A percentile compares a stretch with the other conserved stretches of the same genome.
Conservation (phyloP, 2,113 vertebrate species). For the Plecturocebus donacophilus region DNA sequence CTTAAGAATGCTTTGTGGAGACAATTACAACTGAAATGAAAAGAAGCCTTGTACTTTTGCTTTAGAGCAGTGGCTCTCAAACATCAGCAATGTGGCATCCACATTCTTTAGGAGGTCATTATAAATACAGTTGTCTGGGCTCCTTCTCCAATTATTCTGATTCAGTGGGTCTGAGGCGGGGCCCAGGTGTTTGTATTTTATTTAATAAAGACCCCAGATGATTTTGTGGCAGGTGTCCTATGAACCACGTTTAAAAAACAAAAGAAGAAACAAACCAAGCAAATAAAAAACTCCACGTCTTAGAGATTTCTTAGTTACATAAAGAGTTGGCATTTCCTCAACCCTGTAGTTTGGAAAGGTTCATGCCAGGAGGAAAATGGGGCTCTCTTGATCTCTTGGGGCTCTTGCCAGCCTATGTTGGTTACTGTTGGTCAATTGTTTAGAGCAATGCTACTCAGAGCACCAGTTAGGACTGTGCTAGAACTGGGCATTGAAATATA, state of each 20-base stretch:
- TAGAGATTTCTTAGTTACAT: neutral
- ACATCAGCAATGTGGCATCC: neutral
- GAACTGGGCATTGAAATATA: rapidly evolving
- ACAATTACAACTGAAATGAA: neutral
- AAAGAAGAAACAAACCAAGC: conserved; percentile 11
- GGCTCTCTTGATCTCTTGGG: neutral
- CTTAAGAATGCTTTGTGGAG: neutral
- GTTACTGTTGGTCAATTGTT: neutral
- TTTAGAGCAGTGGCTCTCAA: neutral
- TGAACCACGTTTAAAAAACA: neutral
- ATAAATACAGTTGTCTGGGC: neutral
- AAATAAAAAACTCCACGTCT: neutral
- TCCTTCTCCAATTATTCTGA: neutral
- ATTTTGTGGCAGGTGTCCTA: neutral
- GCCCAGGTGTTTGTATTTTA: neutral
- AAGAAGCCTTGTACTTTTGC: conserved; percentile 11
- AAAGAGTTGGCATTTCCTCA: neutral
- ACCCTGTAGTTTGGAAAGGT: neutral
- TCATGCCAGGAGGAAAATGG: neutral
- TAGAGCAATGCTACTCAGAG: neutral
- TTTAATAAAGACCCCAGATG: neutral
- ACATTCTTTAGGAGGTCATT: neutral
- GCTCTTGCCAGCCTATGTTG: neutral
- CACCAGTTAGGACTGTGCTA: neutral
- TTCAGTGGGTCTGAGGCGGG: neutral